These are phyloP conservation scores for Cerastis leucographa DNA, from an alignment of 2,888 invertebrate species.

Conservation along the genomic window DNA sequence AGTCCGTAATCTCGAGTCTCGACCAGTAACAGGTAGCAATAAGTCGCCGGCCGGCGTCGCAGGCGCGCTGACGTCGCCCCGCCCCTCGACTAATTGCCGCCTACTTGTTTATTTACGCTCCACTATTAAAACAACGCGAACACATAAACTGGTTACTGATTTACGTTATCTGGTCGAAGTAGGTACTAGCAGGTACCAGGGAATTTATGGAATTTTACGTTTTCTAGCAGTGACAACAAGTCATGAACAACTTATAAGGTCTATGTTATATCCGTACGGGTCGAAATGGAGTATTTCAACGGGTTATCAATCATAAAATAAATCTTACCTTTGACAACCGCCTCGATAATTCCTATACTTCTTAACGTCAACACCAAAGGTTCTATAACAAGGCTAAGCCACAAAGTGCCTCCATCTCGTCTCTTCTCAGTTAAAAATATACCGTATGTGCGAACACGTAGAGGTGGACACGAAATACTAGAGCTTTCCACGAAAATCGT, in stretches of 20 bases:
- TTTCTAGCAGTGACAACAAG: constrained; percentile 10
- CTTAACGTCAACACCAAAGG: constrained; percentile 82
- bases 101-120: constrained; percentile 85
- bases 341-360: constrained; percentile 83
- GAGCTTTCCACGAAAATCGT: constrained; percentile 81
- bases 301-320: constrained; percentile 29
- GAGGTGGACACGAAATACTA: constrained; percentile 73
- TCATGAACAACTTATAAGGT: background rate
- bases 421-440: constrained; percentile 83
- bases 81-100: constrained; percentile 85
- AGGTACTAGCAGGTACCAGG: constrained; percentile 8
- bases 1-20: constrained; percentile 51
- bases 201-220: constrained; percentile 29
- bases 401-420: constrained; percentile 63
- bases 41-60: constrained; percentile 69
- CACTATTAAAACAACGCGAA: constrained; percentile 61
- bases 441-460: constrained; percentile 82
- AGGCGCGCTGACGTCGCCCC: constrained; percentile 75
- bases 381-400: constrained; percentile 80
- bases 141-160: constrained; percentile 53
- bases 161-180: constrained; percentile 31
- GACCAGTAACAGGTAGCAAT: constrained; percentile 73
- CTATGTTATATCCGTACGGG: background rate
- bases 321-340: constrained; percentile 84
- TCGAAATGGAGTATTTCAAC: constrained; percentile 15